These are phyloP conservation scores for Scomberomorus guttatus DNA, from an alignment of 2,797 vertebrate species.

Conservation along the genomic window DNA sequence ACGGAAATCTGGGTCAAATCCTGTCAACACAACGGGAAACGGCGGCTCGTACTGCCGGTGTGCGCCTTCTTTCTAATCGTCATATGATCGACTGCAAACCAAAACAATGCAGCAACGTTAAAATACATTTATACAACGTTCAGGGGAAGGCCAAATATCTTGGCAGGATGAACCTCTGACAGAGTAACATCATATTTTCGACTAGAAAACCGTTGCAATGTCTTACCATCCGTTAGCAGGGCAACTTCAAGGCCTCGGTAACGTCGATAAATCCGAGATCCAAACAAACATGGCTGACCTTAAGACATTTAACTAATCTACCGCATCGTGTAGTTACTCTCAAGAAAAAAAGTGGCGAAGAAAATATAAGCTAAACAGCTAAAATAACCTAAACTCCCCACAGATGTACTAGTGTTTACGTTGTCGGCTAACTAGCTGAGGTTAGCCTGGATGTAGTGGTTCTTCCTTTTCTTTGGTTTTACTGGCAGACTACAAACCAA, in stretches of 20 bases:
- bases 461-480: slow-evolving; percentile 53
- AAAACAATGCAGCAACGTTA: background rate
- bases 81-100: background rate
- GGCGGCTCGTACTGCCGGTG: background rate
- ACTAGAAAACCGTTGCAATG: slow-evolving; percentile 6
- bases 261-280: slow-evolving; percentile 17
- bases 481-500: no score
- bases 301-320: background rate
- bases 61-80: background rate
- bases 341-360: fast-evolving
- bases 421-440: slow-evolving; percentile 58
- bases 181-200: fast-evolving
- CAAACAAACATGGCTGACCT: slow-evolving; percentile 41
- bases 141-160: fast-evolving
- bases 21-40: slow-evolving; percentile 23
- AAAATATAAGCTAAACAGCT: background rate
- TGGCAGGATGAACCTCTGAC: fast-evolving
- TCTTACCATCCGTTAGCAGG: slow-evolving; percentile 73
- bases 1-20: slow-evolving; percentile 2
- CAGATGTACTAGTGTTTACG: slow-evolving; percentile 68
- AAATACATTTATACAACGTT: fast-evolving
- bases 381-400: background rate
- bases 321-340: slow-evolving; percentile 12
- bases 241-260: slow-evolving; percentile 63
- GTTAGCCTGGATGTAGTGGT: slow-evolving; percentile 30